Percentiles rank a stretch among this genome's conserved stretches.
phyloP scores from a whole-genome alignment of 1,140 invertebrate genomes.

The Diprion similis region DNA sequence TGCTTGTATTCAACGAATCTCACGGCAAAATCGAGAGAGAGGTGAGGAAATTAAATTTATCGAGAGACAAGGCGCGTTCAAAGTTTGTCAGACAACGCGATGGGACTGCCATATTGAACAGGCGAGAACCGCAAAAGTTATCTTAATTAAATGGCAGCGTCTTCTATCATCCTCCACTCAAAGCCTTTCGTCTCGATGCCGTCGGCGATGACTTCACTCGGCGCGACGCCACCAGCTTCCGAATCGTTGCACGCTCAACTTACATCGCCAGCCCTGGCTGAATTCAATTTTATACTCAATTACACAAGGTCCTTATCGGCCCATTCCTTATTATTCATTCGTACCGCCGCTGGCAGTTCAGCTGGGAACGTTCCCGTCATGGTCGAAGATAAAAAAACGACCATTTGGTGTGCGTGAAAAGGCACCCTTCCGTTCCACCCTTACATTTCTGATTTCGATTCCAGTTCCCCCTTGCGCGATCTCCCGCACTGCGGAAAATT shows the following conservation, averaged over 20 bases:
- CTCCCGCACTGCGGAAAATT: background rate
- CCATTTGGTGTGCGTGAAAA: background rate
- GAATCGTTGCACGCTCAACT: constrained; percentile 19
- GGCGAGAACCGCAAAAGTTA: constrained; percentile 14
- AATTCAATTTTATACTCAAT: constrained; percentile 33
- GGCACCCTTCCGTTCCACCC: background rate
- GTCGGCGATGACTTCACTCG: constrained; percentile 22
- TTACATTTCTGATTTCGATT: background rate
- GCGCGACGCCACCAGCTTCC: background rate
- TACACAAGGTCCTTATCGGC: constrained; percentile 20
- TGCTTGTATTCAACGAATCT: background rate
- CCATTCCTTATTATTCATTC: constrained; percentile 17
- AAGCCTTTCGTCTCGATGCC: constrained; percentile 23
- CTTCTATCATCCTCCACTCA: constrained; percentile 21
- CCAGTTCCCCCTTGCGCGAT: background rate
- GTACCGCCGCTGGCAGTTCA: constrained; percentile 17
- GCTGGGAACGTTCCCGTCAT: constrained; percentile 7
- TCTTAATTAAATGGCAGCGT: constrained; percentile 30
- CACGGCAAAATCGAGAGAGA: constrained; percentile 23
- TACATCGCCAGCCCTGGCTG: constrained; percentile 27
- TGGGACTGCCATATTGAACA: constrained; percentile 21
- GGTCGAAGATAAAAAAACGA: constrained; percentile 18
- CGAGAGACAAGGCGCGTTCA: constrained; percentile 26
- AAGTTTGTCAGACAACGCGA: constrained; percentile 28
- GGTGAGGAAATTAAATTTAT: constrained; percentile 31